These are phyloP conservation scores for Nebria ingens DNA, from an alignment of 1,140 invertebrate genomes.

Conservation along the genomic window DNA sequence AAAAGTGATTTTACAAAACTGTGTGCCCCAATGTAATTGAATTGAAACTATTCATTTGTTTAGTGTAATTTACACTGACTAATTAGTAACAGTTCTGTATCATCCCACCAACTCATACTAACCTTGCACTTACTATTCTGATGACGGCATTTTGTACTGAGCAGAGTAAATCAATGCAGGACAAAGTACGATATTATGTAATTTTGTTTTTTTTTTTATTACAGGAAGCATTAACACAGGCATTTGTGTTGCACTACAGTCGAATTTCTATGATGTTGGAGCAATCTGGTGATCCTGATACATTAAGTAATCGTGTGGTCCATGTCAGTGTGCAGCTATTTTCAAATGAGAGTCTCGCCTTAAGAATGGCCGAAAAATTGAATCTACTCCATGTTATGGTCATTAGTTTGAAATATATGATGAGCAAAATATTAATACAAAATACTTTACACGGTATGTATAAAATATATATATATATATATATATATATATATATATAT, in stretches of 20 bases:
- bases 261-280: conserved; percentile 86
- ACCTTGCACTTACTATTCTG: too few relatives aligned
- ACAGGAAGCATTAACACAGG: conserved; percentile 80
- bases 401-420: conserved; percentile 86
- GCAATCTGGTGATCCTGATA: conserved; percentile 74
- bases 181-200: not conserved
- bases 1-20: not conserved
- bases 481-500: too few relatives aligned
- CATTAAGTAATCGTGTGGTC: conserved; percentile 87
- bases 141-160: too few relatives aligned
- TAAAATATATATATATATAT: too few relatives aligned
- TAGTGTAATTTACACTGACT: too few relatives aligned
- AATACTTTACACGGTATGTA: conserved; percentile 72
- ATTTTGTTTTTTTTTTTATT: conserved; percentile 18
- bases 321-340: conserved; percentile 95
- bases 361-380: conserved; percentile 81
- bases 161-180: not conserved
- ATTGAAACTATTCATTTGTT: too few relatives aligned
- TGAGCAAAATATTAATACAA: conserved; percentile 79
- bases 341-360: conserved; percentile 82
- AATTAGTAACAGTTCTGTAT: too few relatives aligned
- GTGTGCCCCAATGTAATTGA: too few relatives aligned
- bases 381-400: conserved; percentile 91
- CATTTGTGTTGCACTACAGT: conserved; percentile 93
- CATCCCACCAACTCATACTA: too few relatives aligned